phyloP scores from a whole-genome alignment of 2,797 vertebrate genomes.

The Neosilurus mollespiculum region DNA sequence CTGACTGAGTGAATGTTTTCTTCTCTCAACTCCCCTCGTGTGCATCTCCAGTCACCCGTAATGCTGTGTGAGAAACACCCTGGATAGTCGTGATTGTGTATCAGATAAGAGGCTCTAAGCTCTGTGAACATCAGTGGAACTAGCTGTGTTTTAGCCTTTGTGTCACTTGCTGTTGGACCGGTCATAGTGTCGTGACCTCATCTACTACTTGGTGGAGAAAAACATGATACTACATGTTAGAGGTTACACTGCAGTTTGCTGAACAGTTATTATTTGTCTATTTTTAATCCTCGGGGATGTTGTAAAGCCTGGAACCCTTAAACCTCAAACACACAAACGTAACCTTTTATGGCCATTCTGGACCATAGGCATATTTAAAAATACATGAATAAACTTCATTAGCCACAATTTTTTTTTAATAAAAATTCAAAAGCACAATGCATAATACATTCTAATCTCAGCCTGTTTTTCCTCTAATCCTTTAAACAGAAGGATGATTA shows the following conservation, averaged over 20 bases:
- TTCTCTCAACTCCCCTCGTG: constrained; percentile 43
- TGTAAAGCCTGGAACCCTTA: neutral
- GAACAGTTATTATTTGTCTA: neutral
- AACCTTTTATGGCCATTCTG: neutral
- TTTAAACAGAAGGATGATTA: constrained; percentile 37
- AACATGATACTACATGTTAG: neutral
- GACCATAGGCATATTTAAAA: neutral
- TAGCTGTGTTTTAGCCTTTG: constrained; percentile 40
- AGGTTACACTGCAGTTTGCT: constrained; percentile 6
- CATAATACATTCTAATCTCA: neutral
- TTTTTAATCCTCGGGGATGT: neutral
- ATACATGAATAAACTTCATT: constrained; percentile 11
- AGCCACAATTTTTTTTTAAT: neutral
- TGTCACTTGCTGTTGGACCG: constrained; percentile 18
- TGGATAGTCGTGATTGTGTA: constrained; percentile 26
- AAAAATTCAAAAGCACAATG: neutral
- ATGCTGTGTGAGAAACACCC: constrained; percentile 43
- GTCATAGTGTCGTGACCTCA: constrained; percentile 40
- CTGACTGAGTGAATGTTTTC: constrained; percentile 10
- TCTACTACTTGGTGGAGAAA: constrained; percentile 10
- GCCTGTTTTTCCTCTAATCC: constrained; percentile 14
- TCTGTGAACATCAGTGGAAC: constrained; percentile 47
- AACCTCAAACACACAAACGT: neutral
- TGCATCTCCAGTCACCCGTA: constrained; percentile 52
- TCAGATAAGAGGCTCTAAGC: constrained; percentile 39